Percentiles rank a stretch among this genome's conserved stretches.
phyloP scores from a whole-genome alignment of 2,888 invertebrate species.

The Chrysina gloriosa region DNA sequence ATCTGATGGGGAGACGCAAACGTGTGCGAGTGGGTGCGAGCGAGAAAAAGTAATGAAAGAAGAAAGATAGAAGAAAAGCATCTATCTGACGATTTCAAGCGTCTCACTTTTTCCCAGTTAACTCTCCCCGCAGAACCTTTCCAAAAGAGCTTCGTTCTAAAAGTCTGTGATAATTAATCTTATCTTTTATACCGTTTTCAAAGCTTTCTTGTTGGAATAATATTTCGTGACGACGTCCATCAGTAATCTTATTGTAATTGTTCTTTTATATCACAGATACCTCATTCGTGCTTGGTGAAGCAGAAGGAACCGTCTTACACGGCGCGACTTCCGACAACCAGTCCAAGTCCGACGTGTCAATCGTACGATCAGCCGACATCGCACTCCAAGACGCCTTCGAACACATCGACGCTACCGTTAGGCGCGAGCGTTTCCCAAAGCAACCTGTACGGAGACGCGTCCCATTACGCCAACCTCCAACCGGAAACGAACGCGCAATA shows the following conservation, averaged over 20 bases:
- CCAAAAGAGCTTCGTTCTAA: too few species aligned
- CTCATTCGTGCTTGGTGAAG: constrained; percentile 79
- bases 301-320: constrained; percentile 81
- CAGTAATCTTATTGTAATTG: not conserved
- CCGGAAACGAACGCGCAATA: constrained; percentile 50
- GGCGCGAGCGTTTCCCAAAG: constrained; percentile 43
- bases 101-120: too few species aligned
- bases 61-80: too few species aligned
- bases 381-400: constrained; percentile 53
- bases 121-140: too few species aligned
- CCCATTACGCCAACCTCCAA: constrained; percentile 52
- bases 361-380: constrained; percentile 60
- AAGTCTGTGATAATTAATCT: too few species aligned
- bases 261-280: constrained; percentile 71
- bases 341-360: constrained; percentile 32
- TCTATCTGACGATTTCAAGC: too few species aligned
- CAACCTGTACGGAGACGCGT: constrained; percentile 45
- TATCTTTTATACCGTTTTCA: too few species aligned
- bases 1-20: too few species aligned
- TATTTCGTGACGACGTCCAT: constrained; percentile 57
- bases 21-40: too few species aligned
- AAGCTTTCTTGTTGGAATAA: too few species aligned
- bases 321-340: constrained; percentile 68
- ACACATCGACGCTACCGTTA: constrained; percentile 54
- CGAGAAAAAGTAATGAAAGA: too few species aligned